Evolutionary conservation across 2,888 invertebrate species (phyloP), one percentile per base, ranked within the genome.

Genomic region (Amblyjoppa proteus): DNA sequence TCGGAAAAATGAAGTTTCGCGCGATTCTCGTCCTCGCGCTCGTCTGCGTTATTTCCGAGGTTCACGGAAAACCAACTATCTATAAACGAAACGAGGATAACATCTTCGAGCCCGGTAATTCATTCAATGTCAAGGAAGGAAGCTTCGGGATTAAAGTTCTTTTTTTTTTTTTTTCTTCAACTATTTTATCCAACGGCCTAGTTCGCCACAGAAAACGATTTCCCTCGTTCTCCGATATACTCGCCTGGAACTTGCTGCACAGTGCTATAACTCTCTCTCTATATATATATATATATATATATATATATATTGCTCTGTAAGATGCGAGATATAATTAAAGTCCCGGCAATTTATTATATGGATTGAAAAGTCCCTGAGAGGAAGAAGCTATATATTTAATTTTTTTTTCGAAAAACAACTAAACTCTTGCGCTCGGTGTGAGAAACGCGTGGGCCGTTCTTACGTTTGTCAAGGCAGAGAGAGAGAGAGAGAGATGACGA

Each of bases 1-100:
- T 83, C 68, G 58, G 69, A 13, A 85, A 87, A 83, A 87, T 81
- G 85, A 81, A 53, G 61, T 75, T 85, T 64, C 81, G 51, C 58
- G 79, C 75, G 38, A 53, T 85, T 34, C 81, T 87, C 4, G 58
- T 66, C 20, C 41, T 89, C 11, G 70, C 83, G 4, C 34, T 89
- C n/a, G 41, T 89, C 70, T 90, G 85, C 75, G 74, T 91, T 3
- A 81, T 90, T 53, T 83, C 86, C 45, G 88, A 89, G 41, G 75
- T 85, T 7, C 49, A 89, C 38, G 91, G 88, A 38, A 93, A 92
- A 81, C 92, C 93, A 16, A 93, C 91, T 64, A 92, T 93, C 81
- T 93, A 93, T 86, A 92, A 93, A 84, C 89, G 90, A 38, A 93
- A 93, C 80, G 91, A 91, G 68, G 93, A 93, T 83, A 93, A 93